Conservation (phyloP, 1,140 invertebrate genomes). For the Platyura marginata region DNA sequence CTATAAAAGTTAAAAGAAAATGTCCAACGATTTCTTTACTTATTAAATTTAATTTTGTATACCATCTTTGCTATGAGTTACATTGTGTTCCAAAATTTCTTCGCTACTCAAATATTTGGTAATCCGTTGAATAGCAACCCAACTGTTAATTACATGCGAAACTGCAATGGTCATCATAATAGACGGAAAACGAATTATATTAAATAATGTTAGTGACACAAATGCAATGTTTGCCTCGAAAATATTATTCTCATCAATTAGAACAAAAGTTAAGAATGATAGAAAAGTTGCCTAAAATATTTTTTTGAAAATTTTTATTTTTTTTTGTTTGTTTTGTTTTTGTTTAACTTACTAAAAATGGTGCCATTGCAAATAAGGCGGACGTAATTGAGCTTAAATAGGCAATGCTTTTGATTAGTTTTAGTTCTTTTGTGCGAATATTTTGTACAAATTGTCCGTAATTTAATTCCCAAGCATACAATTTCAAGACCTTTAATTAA, state of each 20-base stretch:
- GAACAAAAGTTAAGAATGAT: constrained; percentile 77
- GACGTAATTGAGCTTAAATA: constrained; percentile 78
- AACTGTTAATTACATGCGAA: constrained; percentile 54
- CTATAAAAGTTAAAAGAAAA: background rate
- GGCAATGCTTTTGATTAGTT: constrained; percentile 63
- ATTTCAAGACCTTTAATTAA: constrained; percentile 50
- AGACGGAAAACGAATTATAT: constrained; percentile 88
- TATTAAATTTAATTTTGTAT: background rate
- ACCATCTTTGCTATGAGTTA: constrained; percentile 57
- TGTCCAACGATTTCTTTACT: background rate
- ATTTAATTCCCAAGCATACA: constrained; percentile 82
- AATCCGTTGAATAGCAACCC: constrained; percentile 63
- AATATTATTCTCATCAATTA: constrained; percentile 62
- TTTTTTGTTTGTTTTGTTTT: no score
- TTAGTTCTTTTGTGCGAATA: constrained; percentile 68
- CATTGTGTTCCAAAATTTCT: constrained; percentile 58
- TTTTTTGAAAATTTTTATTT: no score
- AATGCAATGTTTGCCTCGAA: constrained; percentile 84
- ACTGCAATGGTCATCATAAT: constrained; percentile 80
- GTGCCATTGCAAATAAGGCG: constrained; percentile 90
- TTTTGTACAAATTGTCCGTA: constrained; percentile 69
- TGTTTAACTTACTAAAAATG: constrained; percentile 65
- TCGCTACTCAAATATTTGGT: constrained; percentile 81
- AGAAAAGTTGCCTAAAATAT: no score
- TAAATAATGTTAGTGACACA: constrained; percentile 93